Percentiles rank a stretch among this genome's conserved stretches.
These are phyloP conservation scores for Trematocara stigmaticum DNA, from an alignment of 2,113 vertebrate species.

Conservation along the genomic window DNA sequence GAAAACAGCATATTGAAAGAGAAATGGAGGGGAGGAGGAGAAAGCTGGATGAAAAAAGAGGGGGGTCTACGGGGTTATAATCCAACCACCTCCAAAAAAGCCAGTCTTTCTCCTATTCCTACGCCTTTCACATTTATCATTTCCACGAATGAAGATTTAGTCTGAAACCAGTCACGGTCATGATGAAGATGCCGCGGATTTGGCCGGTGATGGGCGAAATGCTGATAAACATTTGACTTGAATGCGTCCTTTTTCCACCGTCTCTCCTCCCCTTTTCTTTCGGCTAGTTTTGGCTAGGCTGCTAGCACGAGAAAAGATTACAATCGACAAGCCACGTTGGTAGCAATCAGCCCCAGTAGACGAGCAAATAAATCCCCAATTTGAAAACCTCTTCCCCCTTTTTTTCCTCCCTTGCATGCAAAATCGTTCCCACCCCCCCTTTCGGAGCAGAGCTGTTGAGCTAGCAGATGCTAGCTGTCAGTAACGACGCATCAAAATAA, in stretches of 20 bases:
- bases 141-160: conserved; percentile 39
- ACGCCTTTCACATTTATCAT: conserved; percentile 63
- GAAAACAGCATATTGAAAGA: conserved; percentile 78
- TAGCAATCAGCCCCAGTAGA: conserved; percentile 37
- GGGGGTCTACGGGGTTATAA: conserved; percentile 74
- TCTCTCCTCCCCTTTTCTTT: conserved; percentile 71
- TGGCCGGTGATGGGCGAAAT: conserved; percentile 54
- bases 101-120: conserved; percentile 67
- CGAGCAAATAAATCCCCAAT: conserved; percentile 23
- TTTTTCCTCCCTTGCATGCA: conserved; percentile 38
- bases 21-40: conserved; percentile 78
- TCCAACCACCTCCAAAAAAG: conserved; percentile 73
- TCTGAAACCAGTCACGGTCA: conserved; percentile 49
- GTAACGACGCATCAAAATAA: conserved; percentile 78
- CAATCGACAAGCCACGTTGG: conserved; percentile 47
- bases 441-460: conserved; percentile 34
- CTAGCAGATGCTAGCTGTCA: conserved; percentile 73
- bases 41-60: conserved; percentile 75
- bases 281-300: conserved; percentile 57
- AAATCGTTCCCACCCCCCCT: conserved; percentile 28
- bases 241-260: conserved; percentile 65
- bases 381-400: conserved; percentile 19
- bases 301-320: conserved; percentile 49
- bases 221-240: conserved; percentile 73
- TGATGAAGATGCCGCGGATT: conserved; percentile 53